A percentile compares a stretch with the other conserved stretches of the same genome.
phyloP scores from a whole-genome alignment of 2,888 invertebrate species.

The Cryptus armator region DNA sequence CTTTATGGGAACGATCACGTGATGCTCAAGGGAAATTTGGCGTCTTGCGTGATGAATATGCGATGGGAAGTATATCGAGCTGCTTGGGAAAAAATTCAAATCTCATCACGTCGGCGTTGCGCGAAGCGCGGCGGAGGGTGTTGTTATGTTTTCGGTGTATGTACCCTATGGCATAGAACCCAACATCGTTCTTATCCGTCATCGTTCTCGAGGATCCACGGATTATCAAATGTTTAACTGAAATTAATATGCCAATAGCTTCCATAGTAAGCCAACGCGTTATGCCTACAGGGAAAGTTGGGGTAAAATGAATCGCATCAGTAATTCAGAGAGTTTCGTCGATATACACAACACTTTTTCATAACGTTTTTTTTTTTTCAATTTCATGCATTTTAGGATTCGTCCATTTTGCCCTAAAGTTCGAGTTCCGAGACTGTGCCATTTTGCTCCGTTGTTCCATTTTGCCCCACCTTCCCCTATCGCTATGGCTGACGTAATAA shows the following conservation, averaged over 20 bases:
- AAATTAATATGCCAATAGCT: constrained; percentile 57
- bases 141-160: background rate
- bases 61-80: constrained; percentile 51
- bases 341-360: too few relatives aligned
- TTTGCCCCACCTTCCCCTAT: too few relatives aligned
- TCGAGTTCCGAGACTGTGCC: too few relatives aligned
- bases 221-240: constrained; percentile 40
- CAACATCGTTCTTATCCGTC: constrained; percentile 1
- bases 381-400: too few relatives aligned
- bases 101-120: constrained; percentile 8
- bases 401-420: too few relatives aligned
- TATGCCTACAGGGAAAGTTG: background rate
- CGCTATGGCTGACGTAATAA: constrained; percentile 19
- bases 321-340: too few relatives aligned
- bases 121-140: background rate
- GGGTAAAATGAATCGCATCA: too few relatives aligned
- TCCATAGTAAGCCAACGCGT: background rate
- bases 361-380: too few relatives aligned
- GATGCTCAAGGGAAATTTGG: constrained; percentile 68
- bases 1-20: constrained; percentile 66
- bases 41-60: constrained; percentile 63
- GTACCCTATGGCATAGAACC: background rate
- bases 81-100: background rate
- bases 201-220: background rate
- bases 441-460: too few relatives aligned